phyloP scores from a whole-genome alignment of 1,140 invertebrate species.

The Cryptotermes secundus region DNA sequence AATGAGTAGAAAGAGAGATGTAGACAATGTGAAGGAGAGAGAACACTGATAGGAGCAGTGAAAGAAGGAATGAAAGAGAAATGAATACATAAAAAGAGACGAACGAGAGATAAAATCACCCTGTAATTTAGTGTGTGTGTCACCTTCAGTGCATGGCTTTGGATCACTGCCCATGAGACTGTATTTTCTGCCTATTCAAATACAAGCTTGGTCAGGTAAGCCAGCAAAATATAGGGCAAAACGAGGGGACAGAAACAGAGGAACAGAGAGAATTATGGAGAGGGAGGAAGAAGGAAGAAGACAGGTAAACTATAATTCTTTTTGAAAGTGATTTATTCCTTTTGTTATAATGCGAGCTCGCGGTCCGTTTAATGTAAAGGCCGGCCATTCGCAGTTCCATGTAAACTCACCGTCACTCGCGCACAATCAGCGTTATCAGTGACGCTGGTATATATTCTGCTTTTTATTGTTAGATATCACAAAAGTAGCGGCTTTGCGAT shows the following conservation, averaged over 20 bases:
- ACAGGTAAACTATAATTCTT: background rate
- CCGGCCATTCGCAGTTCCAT: background rate
- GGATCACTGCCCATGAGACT: constrained; percentile 1
- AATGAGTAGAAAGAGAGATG: background rate
- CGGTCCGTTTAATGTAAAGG: background rate
- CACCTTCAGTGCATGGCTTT: background rate
- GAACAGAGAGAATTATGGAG: background rate
- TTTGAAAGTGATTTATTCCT: background rate
- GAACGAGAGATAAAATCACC: background rate
- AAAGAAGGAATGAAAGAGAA: background rate
- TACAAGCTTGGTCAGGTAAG: constrained; percentile 7
- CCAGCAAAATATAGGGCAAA: background rate
- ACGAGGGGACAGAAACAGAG: background rate
- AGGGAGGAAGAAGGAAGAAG: background rate
- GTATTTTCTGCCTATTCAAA: background rate
- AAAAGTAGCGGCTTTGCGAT: too few relatives aligned
- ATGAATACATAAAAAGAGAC: background rate
- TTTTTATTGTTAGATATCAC: background rate
- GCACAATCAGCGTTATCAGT: background rate
- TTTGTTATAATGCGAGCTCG: background rate
- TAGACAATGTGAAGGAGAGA: background rate
- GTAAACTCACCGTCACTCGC: background rate
- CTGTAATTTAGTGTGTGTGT: background rate
- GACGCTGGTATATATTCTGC: background rate
- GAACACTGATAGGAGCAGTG: background rate